Conservation (phyloP, 2,113 vertebrate species). For the Xenus cinereus region DNA sequence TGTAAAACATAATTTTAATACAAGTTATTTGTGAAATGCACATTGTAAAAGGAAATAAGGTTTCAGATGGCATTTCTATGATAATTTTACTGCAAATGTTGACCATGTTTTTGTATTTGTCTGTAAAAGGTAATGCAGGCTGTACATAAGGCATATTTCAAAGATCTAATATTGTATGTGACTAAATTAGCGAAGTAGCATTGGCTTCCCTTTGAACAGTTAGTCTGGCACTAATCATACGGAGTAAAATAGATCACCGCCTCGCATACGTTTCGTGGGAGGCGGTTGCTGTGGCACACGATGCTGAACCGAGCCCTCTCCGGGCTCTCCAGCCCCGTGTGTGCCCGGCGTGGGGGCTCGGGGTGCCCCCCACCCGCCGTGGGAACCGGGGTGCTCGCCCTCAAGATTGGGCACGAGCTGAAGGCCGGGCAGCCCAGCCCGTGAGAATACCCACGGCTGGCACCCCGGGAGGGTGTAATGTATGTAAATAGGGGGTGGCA, state of each 20-base stretch:
- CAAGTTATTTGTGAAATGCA: conserved; percentile 81
- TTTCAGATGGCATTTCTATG: conserved; percentile 83
- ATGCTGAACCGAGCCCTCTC: neutral
- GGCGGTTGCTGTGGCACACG: neutral
- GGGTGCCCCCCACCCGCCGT: neutral
- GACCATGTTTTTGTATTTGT: conserved; percentile 79
- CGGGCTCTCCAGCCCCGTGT: accelerated
- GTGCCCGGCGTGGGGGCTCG: accelerated
- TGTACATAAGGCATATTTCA: conserved; percentile 71
- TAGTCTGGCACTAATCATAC: conserved; percentile 54
- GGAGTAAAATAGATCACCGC: conserved; percentile 49
- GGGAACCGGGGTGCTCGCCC: neutral
- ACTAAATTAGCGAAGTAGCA: conserved; percentile 70
- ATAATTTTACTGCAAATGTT: conserved; percentile 82
- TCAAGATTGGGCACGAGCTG: neutral
- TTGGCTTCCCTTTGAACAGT: conserved; percentile 66
- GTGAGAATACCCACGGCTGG: neutral
- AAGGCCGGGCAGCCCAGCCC: neutral
- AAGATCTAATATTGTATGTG: conserved; percentile 67
- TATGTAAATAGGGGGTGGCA: neutral
- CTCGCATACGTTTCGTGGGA: neutral
- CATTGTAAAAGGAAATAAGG: conserved; percentile 80
- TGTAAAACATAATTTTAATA: conserved; percentile 84
- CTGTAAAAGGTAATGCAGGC: conserved; percentile 74
- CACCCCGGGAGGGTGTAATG: accelerated